Percentiles rank a stretch among this genome's conserved stretches.
phyloP scores from a whole-genome alignment of 2,113 vertebrate species.

The Cisticola juncidis region DNA sequence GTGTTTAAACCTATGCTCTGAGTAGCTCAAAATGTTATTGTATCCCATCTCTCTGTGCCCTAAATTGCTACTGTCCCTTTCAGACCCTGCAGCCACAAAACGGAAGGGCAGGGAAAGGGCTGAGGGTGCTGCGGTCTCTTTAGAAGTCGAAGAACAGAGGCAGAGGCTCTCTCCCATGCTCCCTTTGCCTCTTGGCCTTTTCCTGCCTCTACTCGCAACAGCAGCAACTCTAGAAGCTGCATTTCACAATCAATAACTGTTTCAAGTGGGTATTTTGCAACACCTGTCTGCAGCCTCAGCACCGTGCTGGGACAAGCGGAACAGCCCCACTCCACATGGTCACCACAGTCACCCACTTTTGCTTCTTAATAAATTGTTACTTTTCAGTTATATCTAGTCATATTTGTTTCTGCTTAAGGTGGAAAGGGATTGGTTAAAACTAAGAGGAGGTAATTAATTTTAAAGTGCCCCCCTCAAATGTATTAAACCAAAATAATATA shows the following conservation, averaged over 20 bases:
- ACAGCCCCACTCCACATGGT: rapidly evolving
- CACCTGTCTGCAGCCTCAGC: not conserved
- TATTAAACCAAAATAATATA: not conserved
- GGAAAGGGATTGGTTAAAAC: not conserved
- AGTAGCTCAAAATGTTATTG: not conserved
- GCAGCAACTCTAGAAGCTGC: too few relatives aligned
- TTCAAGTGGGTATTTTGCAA: not conserved
- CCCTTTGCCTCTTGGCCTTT: not conserved
- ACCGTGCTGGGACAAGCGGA: rapidly evolving
- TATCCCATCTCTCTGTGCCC: not conserved
- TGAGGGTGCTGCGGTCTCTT: rapidly evolving
- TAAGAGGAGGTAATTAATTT: not conserved
- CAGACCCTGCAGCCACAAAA: not conserved
- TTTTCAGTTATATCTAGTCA: not conserved
- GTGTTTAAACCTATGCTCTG: not conserved
- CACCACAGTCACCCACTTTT: rapidly evolving
- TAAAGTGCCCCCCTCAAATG: not conserved
- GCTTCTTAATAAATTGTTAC: not conserved
- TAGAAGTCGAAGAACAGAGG: too few relatives aligned
- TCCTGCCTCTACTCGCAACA: not conserved
- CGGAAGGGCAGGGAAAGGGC: rapidly evolving
- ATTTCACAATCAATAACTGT: not conserved
- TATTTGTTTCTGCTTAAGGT: not conserved
- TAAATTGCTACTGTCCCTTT: not conserved
- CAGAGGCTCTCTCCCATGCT: not conserved